Evolutionary conservation across 2,113 vertebrate species (phyloP).

Genomic region (Seriola quinqueradiata): DNA sequence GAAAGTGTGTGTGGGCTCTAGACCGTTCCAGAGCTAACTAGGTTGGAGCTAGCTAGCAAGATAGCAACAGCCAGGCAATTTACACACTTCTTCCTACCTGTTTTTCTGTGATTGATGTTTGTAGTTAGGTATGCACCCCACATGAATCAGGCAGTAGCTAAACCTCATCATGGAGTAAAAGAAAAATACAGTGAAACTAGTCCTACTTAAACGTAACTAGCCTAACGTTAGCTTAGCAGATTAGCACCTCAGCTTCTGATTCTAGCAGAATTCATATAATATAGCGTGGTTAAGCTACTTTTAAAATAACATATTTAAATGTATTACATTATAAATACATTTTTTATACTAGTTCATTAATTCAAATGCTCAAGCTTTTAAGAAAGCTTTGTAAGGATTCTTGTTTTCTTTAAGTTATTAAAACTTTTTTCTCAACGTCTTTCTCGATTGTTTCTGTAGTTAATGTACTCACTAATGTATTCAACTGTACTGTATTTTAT

Average conservation of each 20-base stretch:
- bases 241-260: too few relatives aligned
- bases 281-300: too few relatives aligned
- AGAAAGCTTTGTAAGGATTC: background rate
- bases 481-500: background rate
- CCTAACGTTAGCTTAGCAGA: too few relatives aligned
- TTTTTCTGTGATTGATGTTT: background rate
- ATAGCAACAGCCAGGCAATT: background rate
- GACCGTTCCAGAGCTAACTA: background rate
- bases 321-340: background rate
- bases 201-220: too few relatives aligned
- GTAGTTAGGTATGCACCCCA: background rate
- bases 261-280: too few relatives aligned
- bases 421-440: background rate
- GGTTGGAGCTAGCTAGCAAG: background rate
- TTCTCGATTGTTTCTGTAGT: background rate
- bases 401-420: background rate
- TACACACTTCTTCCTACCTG: too few relatives aligned
- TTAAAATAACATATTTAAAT: background rate
- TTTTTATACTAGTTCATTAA: background rate
- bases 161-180: too few relatives aligned
- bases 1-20: background rate
- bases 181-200: background rate
- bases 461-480: background rate
- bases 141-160: too few relatives aligned
- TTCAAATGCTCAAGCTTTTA: background rate